A percentile compares a stretch with the other conserved stretches of the same genome.
These are phyloP conservation scores for Urophycis tenuis DNA, from an alignment of 2,797 vertebrate species.

Conservation along the genomic window DNA sequence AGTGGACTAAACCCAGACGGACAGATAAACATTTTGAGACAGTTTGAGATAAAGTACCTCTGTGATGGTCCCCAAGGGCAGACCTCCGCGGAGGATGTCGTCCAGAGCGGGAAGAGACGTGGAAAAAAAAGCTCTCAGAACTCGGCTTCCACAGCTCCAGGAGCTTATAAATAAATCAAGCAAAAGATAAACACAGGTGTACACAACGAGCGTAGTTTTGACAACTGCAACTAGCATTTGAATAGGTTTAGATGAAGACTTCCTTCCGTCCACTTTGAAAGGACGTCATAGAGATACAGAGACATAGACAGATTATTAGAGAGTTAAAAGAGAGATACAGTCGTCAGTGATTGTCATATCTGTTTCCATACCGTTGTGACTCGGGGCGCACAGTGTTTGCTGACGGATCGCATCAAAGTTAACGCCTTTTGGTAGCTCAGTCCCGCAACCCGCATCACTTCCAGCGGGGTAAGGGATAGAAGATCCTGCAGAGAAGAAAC, in stretches of 20 bases:
- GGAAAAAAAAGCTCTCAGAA: constrained; percentile 59
- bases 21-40: no score
- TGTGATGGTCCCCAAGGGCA: constrained; percentile 75
- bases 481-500: constrained; percentile 60
- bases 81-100: constrained; percentile 68
- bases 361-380: constrained; percentile 76
- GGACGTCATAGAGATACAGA: neutral
- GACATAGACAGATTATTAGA: neutral
- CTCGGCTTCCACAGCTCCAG: constrained; percentile 60
- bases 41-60: constrained; percentile 64
- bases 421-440: constrained; percentile 63
- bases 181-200: neutral
- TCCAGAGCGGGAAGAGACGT: constrained; percentile 71
- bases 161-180: constrained; percentile 48
- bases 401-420: constrained; percentile 65
- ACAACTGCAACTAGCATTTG: neutral
- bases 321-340: neutral
- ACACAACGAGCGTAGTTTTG: neutral
- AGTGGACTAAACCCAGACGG: no score
- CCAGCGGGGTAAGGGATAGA: constrained; percentile 68
- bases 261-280: neutral
- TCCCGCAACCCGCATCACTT: constrained; percentile 73
- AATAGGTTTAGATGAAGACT: neutral
- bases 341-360: no score
- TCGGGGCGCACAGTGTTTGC: constrained; percentile 67